phyloP scores from a whole-genome alignment of 2,888 invertebrate species.

The Cryptus viduatorius region DNA sequence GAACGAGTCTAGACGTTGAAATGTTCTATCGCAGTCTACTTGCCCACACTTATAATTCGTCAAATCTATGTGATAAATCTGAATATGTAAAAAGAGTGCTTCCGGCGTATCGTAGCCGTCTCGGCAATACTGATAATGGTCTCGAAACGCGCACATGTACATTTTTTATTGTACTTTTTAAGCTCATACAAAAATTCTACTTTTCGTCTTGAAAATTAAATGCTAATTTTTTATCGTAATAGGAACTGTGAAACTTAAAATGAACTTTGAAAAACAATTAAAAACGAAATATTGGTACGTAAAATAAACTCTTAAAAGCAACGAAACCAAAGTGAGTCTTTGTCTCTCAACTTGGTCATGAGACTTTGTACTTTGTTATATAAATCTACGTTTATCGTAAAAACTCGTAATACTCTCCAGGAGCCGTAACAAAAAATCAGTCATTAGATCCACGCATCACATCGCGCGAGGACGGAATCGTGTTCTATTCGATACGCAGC shows the following conservation, averaged over 20 bases:
- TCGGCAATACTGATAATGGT: constrained; percentile 16
- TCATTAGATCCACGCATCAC: neutral
- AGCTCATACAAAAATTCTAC: no score
- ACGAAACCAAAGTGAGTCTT: neutral
- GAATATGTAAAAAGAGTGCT: constrained; percentile 29
- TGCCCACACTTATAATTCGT: constrained; percentile 36
- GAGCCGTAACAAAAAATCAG: neutral
- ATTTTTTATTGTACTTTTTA: neutral
- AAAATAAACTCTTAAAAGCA: neutral
- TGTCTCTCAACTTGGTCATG: neutral
- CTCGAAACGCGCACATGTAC: constrained; percentile 13
- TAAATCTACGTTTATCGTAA: neutral
- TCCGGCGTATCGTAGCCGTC: constrained; percentile 26
- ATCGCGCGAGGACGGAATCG: neutral
- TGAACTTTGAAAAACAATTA: neutral
- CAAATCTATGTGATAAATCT: constrained; percentile 34
- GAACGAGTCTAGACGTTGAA: constrained; percentile 50
- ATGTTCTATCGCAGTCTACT: constrained; percentile 20
- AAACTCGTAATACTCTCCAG: neutral
- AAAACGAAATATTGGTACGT: neutral
- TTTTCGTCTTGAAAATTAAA: neutral
- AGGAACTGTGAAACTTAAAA: constrained; percentile 2
- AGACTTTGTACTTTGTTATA: neutral
- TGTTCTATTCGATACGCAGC: neutral
- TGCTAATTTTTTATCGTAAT: neutral